These are phyloP conservation scores for Pardosa pseudoannulata DNA, from an alignment of 2,888 invertebrate genomes.

Conservation along the genomic window DNA sequence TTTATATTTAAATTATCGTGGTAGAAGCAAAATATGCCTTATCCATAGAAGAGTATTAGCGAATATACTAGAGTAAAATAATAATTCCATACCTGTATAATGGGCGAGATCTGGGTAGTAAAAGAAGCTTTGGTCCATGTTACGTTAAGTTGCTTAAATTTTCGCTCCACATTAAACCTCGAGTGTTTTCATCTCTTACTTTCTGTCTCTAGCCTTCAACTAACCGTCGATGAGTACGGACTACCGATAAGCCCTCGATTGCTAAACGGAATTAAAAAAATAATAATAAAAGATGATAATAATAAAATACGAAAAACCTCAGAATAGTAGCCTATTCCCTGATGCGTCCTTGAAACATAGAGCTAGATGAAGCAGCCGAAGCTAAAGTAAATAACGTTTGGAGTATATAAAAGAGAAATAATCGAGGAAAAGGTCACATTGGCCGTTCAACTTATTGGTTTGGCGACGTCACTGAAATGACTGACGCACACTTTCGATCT, in stretches of 20 bases:
- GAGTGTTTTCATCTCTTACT: not conserved
- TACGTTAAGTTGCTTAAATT: not conserved
- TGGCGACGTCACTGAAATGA: constrained; percentile 42
- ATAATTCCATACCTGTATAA: constrained; percentile 16
- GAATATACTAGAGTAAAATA: too few relatives aligned
- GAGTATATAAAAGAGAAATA: constrained; percentile 48
- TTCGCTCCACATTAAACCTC: not conserved
- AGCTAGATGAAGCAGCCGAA: constrained; percentile 39
- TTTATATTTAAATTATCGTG: too few relatives aligned
- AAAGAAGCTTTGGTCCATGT: constrained; percentile 40
- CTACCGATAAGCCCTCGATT: constrained; percentile 21
- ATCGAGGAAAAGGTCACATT: constrained; percentile 63
- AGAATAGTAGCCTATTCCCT: constrained; percentile 16
- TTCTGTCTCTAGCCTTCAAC: not conserved
- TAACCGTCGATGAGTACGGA: not conserved
- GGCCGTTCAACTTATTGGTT: constrained; percentile 56
- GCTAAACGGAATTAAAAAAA: constrained; percentile 34
- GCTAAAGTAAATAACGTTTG: constrained; percentile 59
- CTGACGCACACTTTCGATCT: constrained; percentile 35
- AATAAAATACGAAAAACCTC: constrained; percentile 28
- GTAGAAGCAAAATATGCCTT: too few relatives aligned
- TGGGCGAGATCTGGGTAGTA: constrained; percentile 23
- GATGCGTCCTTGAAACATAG: constrained; percentile 36
- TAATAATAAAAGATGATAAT: constrained; percentile 3
- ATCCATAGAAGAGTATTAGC: too few relatives aligned